These are phyloP conservation scores for Eumerus sabulonum DNA, from an alignment of 2,888 invertebrate genomes.

Conservation along the genomic window DNA sequence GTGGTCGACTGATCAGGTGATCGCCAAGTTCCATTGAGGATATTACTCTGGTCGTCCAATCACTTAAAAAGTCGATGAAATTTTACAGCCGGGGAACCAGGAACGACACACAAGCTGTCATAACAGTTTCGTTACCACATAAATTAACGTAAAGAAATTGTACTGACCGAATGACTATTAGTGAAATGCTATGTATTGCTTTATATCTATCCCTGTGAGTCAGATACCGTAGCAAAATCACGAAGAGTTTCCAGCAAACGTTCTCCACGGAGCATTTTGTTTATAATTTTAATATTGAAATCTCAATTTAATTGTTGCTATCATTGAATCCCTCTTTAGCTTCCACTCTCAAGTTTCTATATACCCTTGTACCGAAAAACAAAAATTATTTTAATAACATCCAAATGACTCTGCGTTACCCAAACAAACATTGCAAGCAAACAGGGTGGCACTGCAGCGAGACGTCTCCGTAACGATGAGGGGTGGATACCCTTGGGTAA, in stretches of 20 bases:
- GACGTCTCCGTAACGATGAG: background rate
- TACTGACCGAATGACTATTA: no score
- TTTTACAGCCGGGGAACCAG: no score
- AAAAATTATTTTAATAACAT: slow-evolving; percentile 45
- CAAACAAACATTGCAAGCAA: slow-evolving; percentile 17
- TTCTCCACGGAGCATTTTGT: slow-evolving; percentile 17
- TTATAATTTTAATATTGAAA: slow-evolving; percentile 32
- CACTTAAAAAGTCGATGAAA: no score
- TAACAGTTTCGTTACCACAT: no score
- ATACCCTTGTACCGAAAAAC: slow-evolving; percentile 7
- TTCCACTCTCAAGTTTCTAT: background rate
- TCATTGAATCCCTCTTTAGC: slow-evolving; percentile 14
- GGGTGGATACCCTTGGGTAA: background rate
- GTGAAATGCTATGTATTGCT: no score
- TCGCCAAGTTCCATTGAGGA: no score
- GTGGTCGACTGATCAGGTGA: no score
- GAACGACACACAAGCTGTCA: no score
- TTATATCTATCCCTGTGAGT: background rate
- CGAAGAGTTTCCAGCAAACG: slow-evolving; percentile 4
- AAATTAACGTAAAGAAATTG: no score
- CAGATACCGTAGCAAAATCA: background rate
- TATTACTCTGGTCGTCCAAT: no score
- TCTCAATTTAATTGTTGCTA: slow-evolving; percentile 4
- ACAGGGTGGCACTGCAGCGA: background rate
- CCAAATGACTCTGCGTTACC: slow-evolving; percentile 45